Percentiles rank a stretch among this genome's conserved stretches.
Evolutionary conservation across 2,888 invertebrate species (phyloP).

Genomic region (Melikaiella ostensackeni): DNA sequence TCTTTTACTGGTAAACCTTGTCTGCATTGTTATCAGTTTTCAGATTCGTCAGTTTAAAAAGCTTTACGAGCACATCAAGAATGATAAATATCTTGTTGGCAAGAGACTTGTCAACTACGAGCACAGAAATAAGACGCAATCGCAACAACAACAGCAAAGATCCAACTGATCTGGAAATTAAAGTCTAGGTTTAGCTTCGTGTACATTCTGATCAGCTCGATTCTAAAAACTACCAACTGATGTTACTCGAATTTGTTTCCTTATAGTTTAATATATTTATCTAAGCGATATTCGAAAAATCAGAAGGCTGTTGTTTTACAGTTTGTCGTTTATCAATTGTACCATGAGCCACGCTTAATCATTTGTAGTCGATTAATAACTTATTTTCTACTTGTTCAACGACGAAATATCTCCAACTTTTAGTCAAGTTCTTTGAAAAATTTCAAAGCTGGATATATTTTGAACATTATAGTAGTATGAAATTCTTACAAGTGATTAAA

Average conservation of each 20-base stretch:
- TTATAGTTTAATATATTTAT: slow-evolving; percentile 69
- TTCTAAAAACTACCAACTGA: slow-evolving; percentile 57
- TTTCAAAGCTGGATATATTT: neutral
- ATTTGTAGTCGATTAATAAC: slow-evolving; percentile 25
- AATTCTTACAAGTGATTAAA: slow-evolving; percentile 7
- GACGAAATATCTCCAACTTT: slow-evolving; percentile 15
- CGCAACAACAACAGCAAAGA: slow-evolving; percentile 63
- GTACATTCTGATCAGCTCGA: slow-evolving; percentile 63
- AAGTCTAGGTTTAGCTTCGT: slow-evolving; percentile 61
- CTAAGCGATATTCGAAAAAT: slow-evolving; percentile 68
- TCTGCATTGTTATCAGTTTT: slow-evolving; percentile 86
- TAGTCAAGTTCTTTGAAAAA: neutral
- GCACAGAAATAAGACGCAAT: slow-evolving; percentile 83
- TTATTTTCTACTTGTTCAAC: slow-evolving; percentile 30
- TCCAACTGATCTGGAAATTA: slow-evolving; percentile 62
- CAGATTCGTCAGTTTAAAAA: slow-evolving; percentile 96
- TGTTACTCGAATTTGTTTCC: slow-evolving; percentile 59
- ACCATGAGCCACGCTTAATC: slow-evolving; percentile 20
- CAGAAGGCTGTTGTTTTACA: slow-evolving; percentile 64
- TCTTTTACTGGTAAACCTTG: slow-evolving; percentile 85
- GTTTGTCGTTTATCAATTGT: slow-evolving; percentile 54
- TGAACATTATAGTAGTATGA: neutral
- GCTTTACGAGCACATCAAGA: slow-evolving; percentile 98
- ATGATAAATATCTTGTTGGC: slow-evolving; percentile 99
- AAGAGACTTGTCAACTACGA: slow-evolving; percentile 98